Evolutionary conservation across 2,113 vertebrate genomes (phyloP).

Genomic region (Ptilonorhynchus violaceus): DNA sequence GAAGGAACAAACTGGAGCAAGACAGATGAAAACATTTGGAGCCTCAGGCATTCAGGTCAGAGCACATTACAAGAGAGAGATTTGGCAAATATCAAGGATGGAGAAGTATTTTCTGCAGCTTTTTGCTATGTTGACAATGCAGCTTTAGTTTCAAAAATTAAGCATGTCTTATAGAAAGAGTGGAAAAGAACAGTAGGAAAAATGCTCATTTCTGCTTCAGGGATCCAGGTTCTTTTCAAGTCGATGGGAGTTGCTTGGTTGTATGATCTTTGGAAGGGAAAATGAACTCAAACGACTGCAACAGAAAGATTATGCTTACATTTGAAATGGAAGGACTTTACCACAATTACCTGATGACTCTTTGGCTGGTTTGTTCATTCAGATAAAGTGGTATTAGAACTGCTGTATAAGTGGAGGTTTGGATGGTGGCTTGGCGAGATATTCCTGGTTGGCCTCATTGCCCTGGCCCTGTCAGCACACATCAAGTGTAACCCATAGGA

Average conservation of each 20-base stretch:
- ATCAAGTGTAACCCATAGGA: not conserved
- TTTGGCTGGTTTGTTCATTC: not conserved
- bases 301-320: not conserved
- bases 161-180: not conserved
- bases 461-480: not conserved
- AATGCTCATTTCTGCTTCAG: not conserved
- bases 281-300: not conserved
- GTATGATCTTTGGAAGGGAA: not conserved
- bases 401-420: not conserved
- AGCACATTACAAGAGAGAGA: not conserved
- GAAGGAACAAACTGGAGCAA: not conserved
- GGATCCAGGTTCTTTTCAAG: not conserved
- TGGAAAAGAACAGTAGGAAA: not conserved
- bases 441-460: not conserved
- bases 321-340: not conserved
- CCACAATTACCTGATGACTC: not conserved
- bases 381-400: not conserved
- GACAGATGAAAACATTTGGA: not conserved
- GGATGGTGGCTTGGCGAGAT: not conserved
- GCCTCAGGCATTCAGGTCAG: not conserved
- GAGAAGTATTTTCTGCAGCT: not conserved
- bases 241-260: not conserved
- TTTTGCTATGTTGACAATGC: not conserved
- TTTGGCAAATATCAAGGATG: not conserved
- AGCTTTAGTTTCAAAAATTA: not conserved